phyloP scores from a whole-genome alignment of 2,113 vertebrate species.

The Callithrix jacchus region DNA sequence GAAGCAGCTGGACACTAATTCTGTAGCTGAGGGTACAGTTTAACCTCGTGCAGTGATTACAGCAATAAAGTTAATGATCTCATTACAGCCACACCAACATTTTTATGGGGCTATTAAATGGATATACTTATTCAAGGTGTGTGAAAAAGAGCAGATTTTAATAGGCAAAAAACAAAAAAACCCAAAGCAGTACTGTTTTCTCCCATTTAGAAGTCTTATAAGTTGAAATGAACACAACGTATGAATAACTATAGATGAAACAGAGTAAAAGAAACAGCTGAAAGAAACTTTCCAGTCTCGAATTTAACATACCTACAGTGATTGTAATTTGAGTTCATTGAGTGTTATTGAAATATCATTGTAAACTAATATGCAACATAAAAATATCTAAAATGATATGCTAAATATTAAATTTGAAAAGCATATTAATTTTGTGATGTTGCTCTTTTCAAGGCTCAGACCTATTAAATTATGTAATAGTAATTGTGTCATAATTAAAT shows the following conservation, averaged over 20 bases:
- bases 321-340: background rate
- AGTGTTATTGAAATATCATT: background rate
- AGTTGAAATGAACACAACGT: background rate
- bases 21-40: slow-evolving; percentile 62
- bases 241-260: background rate
- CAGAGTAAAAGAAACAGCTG: background rate
- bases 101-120: slow-evolving; percentile 58
- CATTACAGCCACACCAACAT: slow-evolving; percentile 59
- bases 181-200: background rate
- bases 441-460: background rate
- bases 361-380: background rate
- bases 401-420: background rate
- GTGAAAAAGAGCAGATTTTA: slow-evolving; percentile 33
- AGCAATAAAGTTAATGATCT: slow-evolving; percentile 80
- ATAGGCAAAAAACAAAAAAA: background rate
- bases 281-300: background rate
- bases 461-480: background rate
- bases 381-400: background rate
- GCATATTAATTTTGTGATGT: background rate
- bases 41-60: slow-evolving; percentile 74
- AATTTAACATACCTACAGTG: background rate
- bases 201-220: background rate
- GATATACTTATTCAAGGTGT: slow-evolving; percentile 31
- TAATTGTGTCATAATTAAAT: background rate
- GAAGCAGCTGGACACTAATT: slow-evolving; percentile 72